Evolutionary conservation across 2,888 invertebrate genomes (phyloP).

Genomic region (Biston stratarius): DNA sequence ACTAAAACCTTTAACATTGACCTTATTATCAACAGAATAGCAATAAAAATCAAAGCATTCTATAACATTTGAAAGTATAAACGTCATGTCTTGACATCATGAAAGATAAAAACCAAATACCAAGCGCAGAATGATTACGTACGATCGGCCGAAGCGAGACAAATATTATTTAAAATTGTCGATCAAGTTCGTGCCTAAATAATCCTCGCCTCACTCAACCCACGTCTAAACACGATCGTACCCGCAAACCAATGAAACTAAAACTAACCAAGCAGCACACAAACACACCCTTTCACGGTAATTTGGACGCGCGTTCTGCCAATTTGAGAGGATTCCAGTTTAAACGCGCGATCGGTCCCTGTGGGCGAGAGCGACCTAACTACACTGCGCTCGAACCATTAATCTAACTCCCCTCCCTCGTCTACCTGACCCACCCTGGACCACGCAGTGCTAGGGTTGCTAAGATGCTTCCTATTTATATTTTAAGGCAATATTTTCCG

Average conservation of each 20-base stretch:
- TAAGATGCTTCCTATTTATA: background rate
- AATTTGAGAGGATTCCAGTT: constrained; percentile 75
- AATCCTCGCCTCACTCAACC: background rate
- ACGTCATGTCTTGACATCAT: no score
- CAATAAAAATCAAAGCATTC: no score
- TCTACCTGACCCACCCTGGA: constrained; percentile 41
- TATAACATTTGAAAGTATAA: no score
- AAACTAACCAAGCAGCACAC: constrained; percentile 31
- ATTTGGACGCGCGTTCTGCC: constrained; percentile 58
- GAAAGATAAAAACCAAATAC: no score
- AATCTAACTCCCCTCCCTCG: constrained; percentile 64
- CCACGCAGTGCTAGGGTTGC: constrained; percentile 26
- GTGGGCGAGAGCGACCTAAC: constrained; percentile 65
- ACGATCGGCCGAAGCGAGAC: no score
- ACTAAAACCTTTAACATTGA: no score
- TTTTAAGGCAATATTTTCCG: no score
- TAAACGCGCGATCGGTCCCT: constrained; percentile 76
- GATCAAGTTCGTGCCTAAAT: background rate
- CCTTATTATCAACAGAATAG: no score
- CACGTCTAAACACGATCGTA: constrained; percentile 15
- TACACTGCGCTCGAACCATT: constrained; percentile 54
- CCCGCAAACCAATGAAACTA: constrained; percentile 10
- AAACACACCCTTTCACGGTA: constrained; percentile 62
- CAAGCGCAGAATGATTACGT: no score
- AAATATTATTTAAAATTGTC: background rate